A percentile compares a stretch with the other conserved stretches of the same genome.
These are phyloP conservation scores for Eumaeus atala DNA, from an alignment of 1,140 invertebrate species.

Conservation along the genomic window DNA sequence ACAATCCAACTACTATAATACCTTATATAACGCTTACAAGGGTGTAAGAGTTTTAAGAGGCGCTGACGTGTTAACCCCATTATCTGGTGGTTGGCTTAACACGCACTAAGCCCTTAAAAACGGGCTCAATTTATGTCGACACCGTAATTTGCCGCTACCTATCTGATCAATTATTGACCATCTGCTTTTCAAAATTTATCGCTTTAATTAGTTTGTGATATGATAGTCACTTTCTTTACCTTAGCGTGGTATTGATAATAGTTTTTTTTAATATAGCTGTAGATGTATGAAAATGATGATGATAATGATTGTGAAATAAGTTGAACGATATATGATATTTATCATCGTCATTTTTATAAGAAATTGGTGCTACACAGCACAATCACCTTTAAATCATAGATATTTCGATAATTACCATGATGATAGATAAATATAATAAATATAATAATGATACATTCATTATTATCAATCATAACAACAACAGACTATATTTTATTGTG, in stretches of 20 bases:
- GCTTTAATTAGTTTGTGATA: constrained; percentile 5
- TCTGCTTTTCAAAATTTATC: constrained; percentile 20
- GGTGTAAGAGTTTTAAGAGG: constrained; percentile 43
- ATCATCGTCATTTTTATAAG: too few relatives aligned
- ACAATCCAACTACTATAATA: not conserved
- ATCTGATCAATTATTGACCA: constrained; percentile 57
- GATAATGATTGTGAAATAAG: too few relatives aligned
- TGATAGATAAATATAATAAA: too few relatives aligned
- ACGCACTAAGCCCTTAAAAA: constrained; percentile 44
- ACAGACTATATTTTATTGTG: too few relatives aligned
- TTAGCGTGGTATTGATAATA: not conserved
- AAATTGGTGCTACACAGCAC: too few relatives aligned
- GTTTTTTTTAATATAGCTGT: too few relatives aligned
- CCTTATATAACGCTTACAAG: constrained; percentile 17
- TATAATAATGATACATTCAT: not conserved
- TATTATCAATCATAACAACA: too few relatives aligned
- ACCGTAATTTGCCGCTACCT: constrained; percentile 52
- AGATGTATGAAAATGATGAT: too few relatives aligned
- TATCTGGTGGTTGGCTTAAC: constrained; percentile 53
- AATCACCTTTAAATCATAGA: too few relatives aligned
- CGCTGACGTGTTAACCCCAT: constrained; percentile 57
- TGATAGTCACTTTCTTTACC: too few relatives aligned
- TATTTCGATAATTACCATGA: too few relatives aligned
- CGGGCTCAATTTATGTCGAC: constrained; percentile 55
- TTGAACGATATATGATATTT: too few relatives aligned